phyloP scores from a whole-genome alignment of 1,140 invertebrate species.

The Drosophila parvula region DNA sequence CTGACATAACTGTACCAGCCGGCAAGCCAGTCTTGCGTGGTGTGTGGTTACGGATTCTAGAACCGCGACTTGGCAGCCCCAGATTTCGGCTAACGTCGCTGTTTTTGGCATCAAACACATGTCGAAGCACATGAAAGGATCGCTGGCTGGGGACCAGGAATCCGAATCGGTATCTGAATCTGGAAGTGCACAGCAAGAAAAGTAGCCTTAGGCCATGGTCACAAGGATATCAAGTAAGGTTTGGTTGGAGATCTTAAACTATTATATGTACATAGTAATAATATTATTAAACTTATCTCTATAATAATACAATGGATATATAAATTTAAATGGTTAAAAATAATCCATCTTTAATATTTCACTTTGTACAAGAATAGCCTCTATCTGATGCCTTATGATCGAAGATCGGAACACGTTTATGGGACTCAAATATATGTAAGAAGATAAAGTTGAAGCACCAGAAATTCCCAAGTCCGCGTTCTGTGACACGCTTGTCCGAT shows the following conservation, averaged over 20 bases:
- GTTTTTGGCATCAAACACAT: constrained; percentile 80
- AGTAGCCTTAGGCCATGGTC: background rate
- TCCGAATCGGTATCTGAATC: constrained; percentile 17
- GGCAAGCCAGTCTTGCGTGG: constrained; percentile 38
- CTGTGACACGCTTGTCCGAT: background rate
- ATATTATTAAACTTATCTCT: too few relatives aligned
- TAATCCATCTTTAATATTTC: background rate
- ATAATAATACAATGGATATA: too few relatives aligned
- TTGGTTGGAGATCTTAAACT: too few relatives aligned
- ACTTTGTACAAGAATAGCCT: background rate
- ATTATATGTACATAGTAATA: too few relatives aligned
- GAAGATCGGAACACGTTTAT: too few relatives aligned
- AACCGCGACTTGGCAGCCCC: constrained; percentile 60
- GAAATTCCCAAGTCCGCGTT: background rate
- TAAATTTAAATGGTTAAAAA: background rate
- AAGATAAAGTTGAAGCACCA: background rate
- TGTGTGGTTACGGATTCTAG: constrained; percentile 49
- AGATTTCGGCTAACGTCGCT: constrained; percentile 76
- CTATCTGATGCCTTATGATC: background rate
- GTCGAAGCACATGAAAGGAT: constrained; percentile 80
- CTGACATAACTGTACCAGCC: constrained; percentile 76
- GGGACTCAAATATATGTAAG: too few relatives aligned
- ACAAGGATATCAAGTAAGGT: too few relatives aligned
- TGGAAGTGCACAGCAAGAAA: constrained; percentile 1
- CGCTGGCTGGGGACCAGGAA: constrained; percentile 32